Base-by-base conservation (phyloP, 2,888 invertebrate species). In the Machimus atricapillus region DNA sequence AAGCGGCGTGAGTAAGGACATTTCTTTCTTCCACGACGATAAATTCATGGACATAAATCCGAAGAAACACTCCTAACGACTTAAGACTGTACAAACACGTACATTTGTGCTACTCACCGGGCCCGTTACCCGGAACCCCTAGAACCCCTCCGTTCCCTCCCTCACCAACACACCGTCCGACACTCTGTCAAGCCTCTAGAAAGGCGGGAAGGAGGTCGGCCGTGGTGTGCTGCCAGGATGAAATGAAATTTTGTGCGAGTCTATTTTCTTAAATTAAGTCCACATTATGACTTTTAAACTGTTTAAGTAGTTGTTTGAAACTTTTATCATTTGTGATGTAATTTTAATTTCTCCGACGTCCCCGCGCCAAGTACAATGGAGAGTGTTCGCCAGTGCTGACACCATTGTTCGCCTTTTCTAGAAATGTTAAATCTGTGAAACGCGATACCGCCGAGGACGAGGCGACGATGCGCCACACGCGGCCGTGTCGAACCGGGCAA, bases 41-140 rank as follows among this genome's bases (percentile, higher is more conserved):
- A 83, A 83, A 83, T 83, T 83, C 83, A 83, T 73, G 83, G 83
- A 83, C 83, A 83, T 83, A 83, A 83, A 83, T 83, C 83, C 83
- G 73, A 83, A 83, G 83, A 73, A 83, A 83, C 83, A 66, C 83
- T 73, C 83, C 46, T 66, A 83, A 83, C 81, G 81, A 43, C 73
- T 83, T 16, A 37, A 43, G 83, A 73, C 83, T 83, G 66, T 73
- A 83, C 83, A 83, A 83, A 58, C 34, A 37, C 66, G 66, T 83
- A 73, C 73, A 83, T 73, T 37, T 73, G 83, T 37, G 66, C 66
- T 66, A 23, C 52, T 66, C 58, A 37, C 40, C 34, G 76, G 37
- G 76, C 19, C 66, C 37, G 34, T 34, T 7, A 34, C 34, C 34
- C 34, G 34, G 34, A 34, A 7, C 0, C 7, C 7, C 34, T 34